Base-by-base conservation (phyloP, 2,888 invertebrate genomes). In the Acanthosoma haemorrhoidale region DNA sequence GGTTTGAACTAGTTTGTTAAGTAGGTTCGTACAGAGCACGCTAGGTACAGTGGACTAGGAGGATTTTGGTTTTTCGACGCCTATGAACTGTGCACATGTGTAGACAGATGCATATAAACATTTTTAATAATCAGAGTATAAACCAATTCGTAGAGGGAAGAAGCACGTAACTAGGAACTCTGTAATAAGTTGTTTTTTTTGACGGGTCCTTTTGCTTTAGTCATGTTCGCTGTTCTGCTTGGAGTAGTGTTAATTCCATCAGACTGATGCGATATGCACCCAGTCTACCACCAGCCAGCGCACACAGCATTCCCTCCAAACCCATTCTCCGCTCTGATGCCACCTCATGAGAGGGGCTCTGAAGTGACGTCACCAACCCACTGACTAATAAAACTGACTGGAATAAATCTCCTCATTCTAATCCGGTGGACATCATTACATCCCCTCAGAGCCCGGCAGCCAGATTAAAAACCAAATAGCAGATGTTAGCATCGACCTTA, bases 391-490 rank as follows among this genome's bases (percentile, higher is more conserved):
- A 51, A 51, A 51, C 51, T 51, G 25, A 51, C 29, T n/a, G 51
- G 51, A 51, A 51, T 51, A 51, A 51, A 51, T 51, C 51, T 51
- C 29, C 51, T 4, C 51, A 25, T 51, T 25, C 51, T 51, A 51
- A 51, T 51, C 51, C 51, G 4, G n/a, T 25, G 51, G 51, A 51
- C 51, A 51, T 51, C 51, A 51, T 51, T 51, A 51, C 51, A 29
- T 2, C 51, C 51, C 51, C 25, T 25, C 4, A 25, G 51, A 51
- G 43, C 18, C 43, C 8, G 43, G 18, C n/a, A n/a, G 21, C 51
- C 51, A 51, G 51, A 51, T 51, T 51, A 51, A 51, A 51, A 51
- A 51, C 51, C 51, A 51, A 51, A 51, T 25, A 51, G 51, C 51
- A 51, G 51, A 51, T 51, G 51, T 25, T 25, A 21, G 21, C 51